These are phyloP conservation scores for Lycodopsis pacificus DNA, from an alignment of 2,797 vertebrate species.

Conservation along the genomic window DNA sequence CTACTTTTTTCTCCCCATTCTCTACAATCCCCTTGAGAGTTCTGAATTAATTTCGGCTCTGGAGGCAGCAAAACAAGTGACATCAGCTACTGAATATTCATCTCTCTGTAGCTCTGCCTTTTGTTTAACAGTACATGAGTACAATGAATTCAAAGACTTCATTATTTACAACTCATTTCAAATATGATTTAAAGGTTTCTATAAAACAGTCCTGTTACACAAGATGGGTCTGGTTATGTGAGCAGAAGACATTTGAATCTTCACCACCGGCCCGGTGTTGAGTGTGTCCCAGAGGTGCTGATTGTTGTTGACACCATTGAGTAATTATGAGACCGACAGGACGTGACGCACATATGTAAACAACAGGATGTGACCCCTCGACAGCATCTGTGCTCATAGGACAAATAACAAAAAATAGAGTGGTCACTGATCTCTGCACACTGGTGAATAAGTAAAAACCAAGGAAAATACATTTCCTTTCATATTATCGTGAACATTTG, in stretches of 20 bases:
- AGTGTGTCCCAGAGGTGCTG: slow-evolving; percentile 53
- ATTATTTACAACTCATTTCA: slow-evolving; percentile 23
- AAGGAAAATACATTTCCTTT: neutral
- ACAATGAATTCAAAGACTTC: neutral
- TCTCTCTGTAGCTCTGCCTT: slow-evolving; percentile 42
- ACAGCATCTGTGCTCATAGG: slow-evolving; percentile 6
- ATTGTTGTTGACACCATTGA: slow-evolving; percentile 45
- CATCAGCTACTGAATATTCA: slow-evolving; percentile 57
- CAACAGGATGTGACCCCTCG: slow-evolving; percentile 22
- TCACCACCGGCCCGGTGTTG: slow-evolving; percentile 37
- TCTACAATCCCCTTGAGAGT: slow-evolving; percentile 20
- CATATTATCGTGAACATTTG: neutral
- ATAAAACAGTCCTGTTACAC: slow-evolving; percentile 36
- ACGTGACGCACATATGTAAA: slow-evolving; percentile 35
- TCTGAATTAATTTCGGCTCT: slow-evolving; percentile 50
- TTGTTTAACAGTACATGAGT: slow-evolving; percentile 22
- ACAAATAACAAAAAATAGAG: slow-evolving; percentile 12
- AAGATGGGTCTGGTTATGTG: slow-evolving; percentile 42
- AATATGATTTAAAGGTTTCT: slow-evolving; percentile 32
- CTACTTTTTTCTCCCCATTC: slow-evolving; percentile 3
- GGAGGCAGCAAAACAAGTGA: slow-evolving; percentile 46
- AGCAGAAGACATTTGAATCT: slow-evolving; percentile 44
- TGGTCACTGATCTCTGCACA: slow-evolving; percentile 22
- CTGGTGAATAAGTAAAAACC: neutral
- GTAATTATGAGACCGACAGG: slow-evolving; percentile 49